Conservation (phyloP, 1,140 invertebrate genomes). For the Leptopilina boulardi region DNA sequence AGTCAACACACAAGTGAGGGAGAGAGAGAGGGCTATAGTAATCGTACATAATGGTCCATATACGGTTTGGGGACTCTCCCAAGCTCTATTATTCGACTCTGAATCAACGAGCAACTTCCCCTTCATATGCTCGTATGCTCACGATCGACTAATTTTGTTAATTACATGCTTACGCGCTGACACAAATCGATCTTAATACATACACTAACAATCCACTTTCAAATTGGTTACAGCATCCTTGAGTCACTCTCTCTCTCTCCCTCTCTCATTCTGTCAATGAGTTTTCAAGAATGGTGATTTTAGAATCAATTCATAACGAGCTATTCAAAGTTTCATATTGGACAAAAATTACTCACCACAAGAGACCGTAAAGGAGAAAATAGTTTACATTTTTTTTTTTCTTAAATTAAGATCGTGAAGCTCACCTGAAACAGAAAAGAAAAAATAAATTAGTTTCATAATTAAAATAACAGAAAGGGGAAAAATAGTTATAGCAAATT, state of each 20-base stretch:
- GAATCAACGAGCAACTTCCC: slow-evolving; percentile 16
- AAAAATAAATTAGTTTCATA: neutral
- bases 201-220: neutral
- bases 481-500: too few species aligned
- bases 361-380: too few species aligned
- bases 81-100: slow-evolving; percentile 9
- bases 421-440: slow-evolving; percentile 19
- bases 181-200: slow-evolving; percentile 16
- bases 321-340: too few species aligned
- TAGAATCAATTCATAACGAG: neutral
- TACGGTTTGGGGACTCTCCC: neutral
- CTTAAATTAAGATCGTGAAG: neutral
- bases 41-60: slow-evolving; percentile 19
- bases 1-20: neutral
- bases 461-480: neutral
- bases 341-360: too few species aligned
- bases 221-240: neutral
- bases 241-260: too few species aligned
- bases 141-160: slow-evolving; percentile 15
- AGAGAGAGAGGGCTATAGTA: neutral
- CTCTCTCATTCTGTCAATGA: neutral
- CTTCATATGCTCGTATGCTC: neutral
- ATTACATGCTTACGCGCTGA: slow-evolving; percentile 9
- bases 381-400: too few species aligned
- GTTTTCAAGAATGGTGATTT: neutral